Evolutionary conservation across 2,797 vertebrate species (phyloP).

Genomic region (Fistularia tabacaria): DNA sequence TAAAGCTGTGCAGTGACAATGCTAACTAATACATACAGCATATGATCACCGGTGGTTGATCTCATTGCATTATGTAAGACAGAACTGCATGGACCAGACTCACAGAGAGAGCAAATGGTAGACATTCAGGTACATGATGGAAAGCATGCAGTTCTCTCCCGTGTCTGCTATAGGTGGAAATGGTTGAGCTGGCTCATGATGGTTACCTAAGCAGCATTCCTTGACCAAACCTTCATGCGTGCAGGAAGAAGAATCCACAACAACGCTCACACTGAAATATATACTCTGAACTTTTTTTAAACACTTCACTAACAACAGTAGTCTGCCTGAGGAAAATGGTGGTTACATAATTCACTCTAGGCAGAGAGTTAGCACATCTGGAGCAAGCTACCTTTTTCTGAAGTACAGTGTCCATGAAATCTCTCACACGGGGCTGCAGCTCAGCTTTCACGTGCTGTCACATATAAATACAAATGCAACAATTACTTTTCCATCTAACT

Average conservation of each 20-base stretch:
- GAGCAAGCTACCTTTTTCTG: constrained; percentile 39
- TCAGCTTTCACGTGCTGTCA: constrained; percentile 53
- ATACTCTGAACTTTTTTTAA: constrained; percentile 11
- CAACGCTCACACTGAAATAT: constrained; percentile 15
- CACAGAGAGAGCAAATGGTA: constrained; percentile 40
- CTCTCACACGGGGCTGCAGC: constrained; percentile 25
- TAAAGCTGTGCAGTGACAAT: constrained; percentile 22
- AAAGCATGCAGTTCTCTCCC: constrained; percentile 48
- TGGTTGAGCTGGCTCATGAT: constrained; percentile 36
- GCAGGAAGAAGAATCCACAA: constrained; percentile 9
- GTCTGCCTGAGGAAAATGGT: constrained; percentile 6
- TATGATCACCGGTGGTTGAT: constrained; percentile 47
- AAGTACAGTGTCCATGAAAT: constrained; percentile 30
- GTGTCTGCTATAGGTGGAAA: constrained; percentile 59
- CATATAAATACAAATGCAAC: constrained; percentile 26
- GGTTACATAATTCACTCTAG: constrained; percentile 30
- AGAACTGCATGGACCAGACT: constrained; percentile 40
- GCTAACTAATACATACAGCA: constrained; percentile 45
- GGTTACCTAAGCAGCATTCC: constrained; percentile 23
- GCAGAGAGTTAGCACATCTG: constrained; percentile 42
- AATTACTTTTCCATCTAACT: too few species aligned
- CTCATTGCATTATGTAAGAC: constrained; percentile 65
- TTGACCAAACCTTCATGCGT: constrained; percentile 17
- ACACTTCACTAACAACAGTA: background rate
- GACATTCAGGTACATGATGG: constrained; percentile 57